phyloP scores from a whole-genome alignment of 2,113 vertebrate species.

The Chauna torquata region DNA sequence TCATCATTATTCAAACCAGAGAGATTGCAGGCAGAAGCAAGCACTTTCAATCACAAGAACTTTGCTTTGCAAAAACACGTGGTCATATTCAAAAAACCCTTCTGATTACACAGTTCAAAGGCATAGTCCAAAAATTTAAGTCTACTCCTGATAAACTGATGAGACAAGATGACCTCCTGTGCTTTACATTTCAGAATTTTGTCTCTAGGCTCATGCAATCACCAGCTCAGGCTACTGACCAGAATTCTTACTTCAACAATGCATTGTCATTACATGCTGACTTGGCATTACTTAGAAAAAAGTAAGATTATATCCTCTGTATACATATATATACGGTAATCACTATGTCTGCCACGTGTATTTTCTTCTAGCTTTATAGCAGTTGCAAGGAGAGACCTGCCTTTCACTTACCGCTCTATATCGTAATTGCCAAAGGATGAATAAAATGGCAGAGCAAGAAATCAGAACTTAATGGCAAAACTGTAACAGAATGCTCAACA shows the following conservation, averaged over 20 bases:
- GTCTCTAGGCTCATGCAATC: not conserved
- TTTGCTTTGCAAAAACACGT: not conserved
- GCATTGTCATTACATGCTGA: not conserved
- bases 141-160: not conserved
- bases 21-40: not conserved
- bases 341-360: not conserved
- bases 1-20: not conserved
- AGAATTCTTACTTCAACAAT: not conserved
- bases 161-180: not conserved
- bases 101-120: not conserved
- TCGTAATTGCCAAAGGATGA: not conserved
- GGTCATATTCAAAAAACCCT: not conserved
- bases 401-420: slow-evolving; percentile 14
- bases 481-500: not conserved
- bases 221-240: not conserved
- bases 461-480: not conserved
- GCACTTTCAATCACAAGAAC: not conserved
- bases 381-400: not conserved
- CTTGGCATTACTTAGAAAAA: not conserved
- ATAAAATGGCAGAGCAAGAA: not conserved
- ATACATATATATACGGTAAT: not conserved
- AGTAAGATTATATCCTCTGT: not conserved
- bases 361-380: not conserved
- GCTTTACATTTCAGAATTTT: not conserved
- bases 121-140: not conserved